Evolutionary conservation across 64 coral and sea anemone genomes (phyloP), one percentile per base, ranked within the genome.

Genomic region (Orbicella faveolata): DNA sequence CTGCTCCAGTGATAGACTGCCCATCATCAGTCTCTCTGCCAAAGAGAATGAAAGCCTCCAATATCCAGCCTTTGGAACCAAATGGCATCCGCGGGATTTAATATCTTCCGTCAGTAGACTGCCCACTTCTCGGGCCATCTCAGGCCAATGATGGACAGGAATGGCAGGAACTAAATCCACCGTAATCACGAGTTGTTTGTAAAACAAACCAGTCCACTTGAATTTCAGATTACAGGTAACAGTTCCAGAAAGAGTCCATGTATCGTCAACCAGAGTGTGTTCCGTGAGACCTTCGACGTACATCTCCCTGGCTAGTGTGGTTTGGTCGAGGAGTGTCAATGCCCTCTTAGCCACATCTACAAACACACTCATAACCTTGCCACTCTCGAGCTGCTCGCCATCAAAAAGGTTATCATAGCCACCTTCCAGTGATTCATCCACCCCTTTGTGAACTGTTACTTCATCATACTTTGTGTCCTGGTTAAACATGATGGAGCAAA

Each of bases 11-110:
- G 78, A 61, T 61, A 90, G 89, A 1, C 39, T 34, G 36, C 21
- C 14, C 78, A 90, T 82, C 19, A 90, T 90, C 78, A 81, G 34
- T 12, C 74, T 36, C 51, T 90, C 89, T 14, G 89, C 65, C 52
- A 82, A 36, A 0, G 89, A 90, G 36, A 90, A 90, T 0, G 89
- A 90, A 4, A 90, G 89, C 33, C 89, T 90, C 89, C 89, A 90
- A 39, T 83, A 82, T 5, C 89, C 89, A 37, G 44, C 4, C 18
- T 90, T 90, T 75, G 89, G 55, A 21, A 90, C 89, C 33, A 90
- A 55, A 62, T 82, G 89, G 23, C 89, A 90, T 14, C 89, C 89
- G 4, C 7, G 66, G 6, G 65, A 81, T 59, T 18, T 89, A 23
- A 89, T 74, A 33, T 89, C 77, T 2, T 90, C 89, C 13, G 89